Base-by-base conservation (phyloP, 1,140 invertebrate genomes). In the Phenacoccus solenopsis region DNA sequence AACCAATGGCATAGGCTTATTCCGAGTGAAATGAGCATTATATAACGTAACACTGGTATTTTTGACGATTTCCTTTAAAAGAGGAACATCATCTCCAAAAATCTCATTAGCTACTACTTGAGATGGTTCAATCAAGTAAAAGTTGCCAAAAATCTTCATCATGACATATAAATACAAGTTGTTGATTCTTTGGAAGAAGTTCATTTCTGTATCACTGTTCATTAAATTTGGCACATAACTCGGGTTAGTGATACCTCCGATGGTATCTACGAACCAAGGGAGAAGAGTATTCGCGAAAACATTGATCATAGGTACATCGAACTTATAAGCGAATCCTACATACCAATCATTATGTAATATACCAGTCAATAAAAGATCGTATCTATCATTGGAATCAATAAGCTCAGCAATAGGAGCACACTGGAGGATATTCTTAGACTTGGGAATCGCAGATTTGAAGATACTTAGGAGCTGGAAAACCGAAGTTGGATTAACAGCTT, bases 1-100 rank as follows among this genome's bases (percentile, higher is more conserved):
- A 5, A 87, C 75, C 16, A 82, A 79, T 73, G 83, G 84, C 76
- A 88, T 84, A 0, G 84, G n/a, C n/a, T n/a, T n/a, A n/a, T n/a
- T n/a, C 82, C 12, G 82, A 81, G 1, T 83, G 16, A 16, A 82
- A 73, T 79, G 76, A 13, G 76, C 73, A 70, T 79, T 79, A 2
- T 74, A 68, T 2, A 79, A 70, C 12, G 75, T 35, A 16, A 77
- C 64, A 68, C 72, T 74, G 28, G 70, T 67, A 56, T 73, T 70
- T 16, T 72, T 64, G 28, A 72, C 71, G 13, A 72, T 59, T 5
- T 74, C 59, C 10, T 81, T 78, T 25, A 88, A 75, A 2, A 82
- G 79, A 1, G 86, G 86, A 24, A 86, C 74, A 71, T 85, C 79
- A 16, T 70, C 30, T 1, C 72, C 72, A 13, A 74, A 49, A 5